Conservation (phyloP, 2,888 invertebrate genomes). For the Phasia obesa region DNA sequence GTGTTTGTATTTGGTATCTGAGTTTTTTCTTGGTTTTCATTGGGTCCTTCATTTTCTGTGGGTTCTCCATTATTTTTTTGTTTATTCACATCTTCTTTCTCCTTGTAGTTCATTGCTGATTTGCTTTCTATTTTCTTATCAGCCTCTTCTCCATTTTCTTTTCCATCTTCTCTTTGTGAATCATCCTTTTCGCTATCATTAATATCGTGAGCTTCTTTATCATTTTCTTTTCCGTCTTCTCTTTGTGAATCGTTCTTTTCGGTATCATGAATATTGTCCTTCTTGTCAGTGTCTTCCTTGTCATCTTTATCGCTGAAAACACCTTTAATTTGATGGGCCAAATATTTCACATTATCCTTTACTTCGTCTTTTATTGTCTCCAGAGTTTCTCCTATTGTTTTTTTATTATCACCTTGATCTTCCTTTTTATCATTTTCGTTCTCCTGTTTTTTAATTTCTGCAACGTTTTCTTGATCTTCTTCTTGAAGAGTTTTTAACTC, state of each 20-base stretch:
- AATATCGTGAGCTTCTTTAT: too few relatives aligned
- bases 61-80: background rate
- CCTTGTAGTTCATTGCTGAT: background rate
- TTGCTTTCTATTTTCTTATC: background rate
- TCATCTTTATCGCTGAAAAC: conserved; percentile 56
- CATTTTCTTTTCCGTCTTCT: background rate
- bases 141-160: background rate
- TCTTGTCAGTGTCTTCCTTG: background rate
- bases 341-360: conserved; percentile 54
- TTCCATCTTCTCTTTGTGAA: background rate
- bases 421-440: conserved; percentile 18
- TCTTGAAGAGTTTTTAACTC: conserved; percentile 13
- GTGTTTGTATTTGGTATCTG: too few relatives aligned
- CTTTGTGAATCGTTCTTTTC: background rate
- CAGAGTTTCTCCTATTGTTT: conserved; percentile 63
- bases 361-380: conserved; percentile 51
- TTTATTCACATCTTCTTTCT: background rate
- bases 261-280: conserved; percentile 47
- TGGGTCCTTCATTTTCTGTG: background rate
- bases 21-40: background rate
- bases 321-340: conserved; percentile 59
- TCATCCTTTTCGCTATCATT: background rate
- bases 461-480: conserved; percentile 32
- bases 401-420: conserved; percentile 47
- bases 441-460: conserved; percentile 65